Evolutionary conservation across 2,113 vertebrate genomes (phyloP), one percentile per base, ranked within the genome.

Genomic region (Seriola dumerili): DNA sequence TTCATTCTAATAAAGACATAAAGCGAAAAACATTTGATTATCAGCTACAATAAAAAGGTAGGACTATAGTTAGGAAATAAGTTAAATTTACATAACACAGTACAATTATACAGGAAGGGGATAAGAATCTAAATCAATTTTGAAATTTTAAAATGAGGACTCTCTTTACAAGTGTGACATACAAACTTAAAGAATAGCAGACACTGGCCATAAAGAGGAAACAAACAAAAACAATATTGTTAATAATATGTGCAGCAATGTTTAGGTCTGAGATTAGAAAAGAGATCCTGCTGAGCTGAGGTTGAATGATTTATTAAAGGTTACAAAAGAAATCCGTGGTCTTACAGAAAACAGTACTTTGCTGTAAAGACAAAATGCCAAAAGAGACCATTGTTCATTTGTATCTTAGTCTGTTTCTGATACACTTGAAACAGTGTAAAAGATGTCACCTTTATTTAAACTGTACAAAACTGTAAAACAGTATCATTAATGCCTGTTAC

Each of bases 11-110:
- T 44, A 38, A 58, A 75, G 19, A 48, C 42, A 25, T 9, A 3
- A 70, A 52, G 13, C 1, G 42, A 17, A 69, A 58, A 16, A 40
- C 12, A 36, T 64, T 32, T 44, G 61, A 67, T 46, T 68, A 7
- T 50, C 34, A 4, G 11, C 23, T 68, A 40, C 62, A 69, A 59
- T 83, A 67, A 73, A 69, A 71, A 76, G 11, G 14, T 50, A 67
- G 12, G 72, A 69, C 25, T 4, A 4, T 7, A 14, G 12, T 58
- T 34, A 83, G 52, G 71, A 88, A 88, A 91, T 88, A 88, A 86
- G 44, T 80, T 79, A 84, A 65, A 77, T n/a, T 50, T 54, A 4
- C 5, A 63, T 80, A 38, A 38, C n/a, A 74, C 36, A 50, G 68
- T 61, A 59, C 1, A 83, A 48, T 78, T 50, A 23, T 23, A 70